Percentiles rank a stretch among this genome's conserved stretches.
These are phyloP conservation scores for Encarsia formosa DNA, from an alignment of 2,888 invertebrate species.

Conservation along the genomic window DNA sequence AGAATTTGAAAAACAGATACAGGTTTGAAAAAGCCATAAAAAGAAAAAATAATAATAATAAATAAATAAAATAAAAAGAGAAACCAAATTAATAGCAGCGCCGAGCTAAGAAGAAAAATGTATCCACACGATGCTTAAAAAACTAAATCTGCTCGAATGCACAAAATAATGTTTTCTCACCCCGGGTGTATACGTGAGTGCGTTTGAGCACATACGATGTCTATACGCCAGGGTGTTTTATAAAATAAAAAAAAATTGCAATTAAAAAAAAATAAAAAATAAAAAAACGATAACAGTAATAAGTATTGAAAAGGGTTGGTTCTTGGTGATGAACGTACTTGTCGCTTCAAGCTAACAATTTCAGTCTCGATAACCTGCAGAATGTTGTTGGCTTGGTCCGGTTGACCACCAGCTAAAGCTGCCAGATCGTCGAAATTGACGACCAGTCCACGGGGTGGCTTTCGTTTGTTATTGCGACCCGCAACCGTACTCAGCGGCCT, in stretches of 20 bases:
- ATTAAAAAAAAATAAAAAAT: not conserved
- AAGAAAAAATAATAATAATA: not conserved
- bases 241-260: not conserved
- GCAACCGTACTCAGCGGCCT: slow-evolving; percentile 55
- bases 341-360: slow-evolving; percentile 89
- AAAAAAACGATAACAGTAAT: too few species aligned
- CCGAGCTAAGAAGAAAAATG: slow-evolving; percentile 42
- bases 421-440: slow-evolving; percentile 96
- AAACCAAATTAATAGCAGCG: too few species aligned
- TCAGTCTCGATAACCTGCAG: slow-evolving; percentile 91
- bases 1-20: too few species aligned
- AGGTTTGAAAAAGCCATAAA: too few species aligned
- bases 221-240: too few species aligned
- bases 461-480: slow-evolving; percentile 61
- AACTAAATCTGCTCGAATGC: not conserved
- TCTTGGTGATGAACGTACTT: slow-evolving; percentile 69
- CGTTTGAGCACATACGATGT: too few species aligned
- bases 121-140: slow-evolving; percentile 50
- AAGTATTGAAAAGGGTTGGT: too few species aligned
- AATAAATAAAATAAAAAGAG: not conserved
- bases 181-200: too few species aligned
- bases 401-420: slow-evolving; percentile 79
- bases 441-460: slow-evolving; percentile 94
- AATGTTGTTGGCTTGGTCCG: slow-evolving; percentile 64
- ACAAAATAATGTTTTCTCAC: too few species aligned